Percentiles rank a stretch among this genome's conserved stretches.
These are phyloP conservation scores for Premnoplex brunnescens DNA, from an alignment of 2,797 vertebrate species.

Conservation along the genomic window DNA sequence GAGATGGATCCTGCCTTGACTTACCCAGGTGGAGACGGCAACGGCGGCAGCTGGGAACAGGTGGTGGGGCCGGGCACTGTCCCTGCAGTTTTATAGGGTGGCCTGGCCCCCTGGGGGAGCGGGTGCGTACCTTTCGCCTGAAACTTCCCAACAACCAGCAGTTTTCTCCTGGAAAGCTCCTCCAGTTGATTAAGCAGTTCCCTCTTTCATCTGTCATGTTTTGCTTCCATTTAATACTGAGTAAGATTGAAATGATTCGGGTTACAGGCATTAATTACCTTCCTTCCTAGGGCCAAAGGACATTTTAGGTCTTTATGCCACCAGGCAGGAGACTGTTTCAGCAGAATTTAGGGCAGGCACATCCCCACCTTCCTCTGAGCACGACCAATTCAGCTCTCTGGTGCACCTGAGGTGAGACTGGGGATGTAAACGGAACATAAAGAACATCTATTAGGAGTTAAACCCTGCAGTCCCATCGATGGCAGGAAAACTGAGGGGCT, in stretches of 20 bases:
- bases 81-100: not conserved
- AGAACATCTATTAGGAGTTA: not conserved
- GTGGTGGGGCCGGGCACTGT: fast-evolving
- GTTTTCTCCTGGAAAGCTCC: constrained; percentile 49
- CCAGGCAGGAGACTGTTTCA: not conserved
- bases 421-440: not conserved
- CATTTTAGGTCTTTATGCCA: constrained; percentile 1
- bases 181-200: constrained; percentile 1
- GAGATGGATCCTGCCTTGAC: not conserved
- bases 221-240: constrained; percentile 48
- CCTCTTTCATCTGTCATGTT: constrained; percentile 55
- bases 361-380: not conserved
- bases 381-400: not conserved
- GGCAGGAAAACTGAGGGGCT: not conserved
- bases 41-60: not conserved
- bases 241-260: constrained; percentile 37
- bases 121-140: not conserved
- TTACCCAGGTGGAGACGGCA: not conserved
- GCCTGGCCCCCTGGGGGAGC: not conserved
- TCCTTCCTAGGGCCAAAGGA: constrained; percentile 3
- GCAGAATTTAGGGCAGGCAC: not conserved
- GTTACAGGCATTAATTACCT: constrained; percentile 33
- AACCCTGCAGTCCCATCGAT: not conserved
- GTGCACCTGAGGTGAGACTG: not conserved
- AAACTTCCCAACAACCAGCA: constrained; percentile 5